Percentiles rank a stretch among this genome's conserved stretches.
Conservation (phyloP, 2,888 invertebrate species). For the Acheta domesticus region DNA sequence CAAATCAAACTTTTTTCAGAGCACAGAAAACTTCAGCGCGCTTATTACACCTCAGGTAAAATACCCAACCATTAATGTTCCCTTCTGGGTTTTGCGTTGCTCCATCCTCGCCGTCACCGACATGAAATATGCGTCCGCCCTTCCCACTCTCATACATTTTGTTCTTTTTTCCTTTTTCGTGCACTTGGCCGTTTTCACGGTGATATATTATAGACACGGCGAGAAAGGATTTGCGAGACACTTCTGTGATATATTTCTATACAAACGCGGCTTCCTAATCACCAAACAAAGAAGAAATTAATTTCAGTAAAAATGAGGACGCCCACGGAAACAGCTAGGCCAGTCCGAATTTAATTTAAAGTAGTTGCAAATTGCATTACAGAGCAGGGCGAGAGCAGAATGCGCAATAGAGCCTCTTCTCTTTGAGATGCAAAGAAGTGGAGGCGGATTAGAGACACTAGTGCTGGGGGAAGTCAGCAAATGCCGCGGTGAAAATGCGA, state of each 20-base stretch:
- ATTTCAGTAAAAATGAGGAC: background rate
- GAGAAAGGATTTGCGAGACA: background rate
- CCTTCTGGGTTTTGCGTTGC: background rate
- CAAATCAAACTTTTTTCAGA: too few relatives aligned
- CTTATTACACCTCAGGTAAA: background rate
- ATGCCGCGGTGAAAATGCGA: constrained; percentile 1
- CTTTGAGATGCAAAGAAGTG: constrained; percentile 10
- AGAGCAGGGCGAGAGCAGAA: background rate
- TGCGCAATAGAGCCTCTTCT: background rate
- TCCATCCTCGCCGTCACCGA: background rate
- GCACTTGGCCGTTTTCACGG: background rate
- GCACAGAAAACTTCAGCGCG: background rate
- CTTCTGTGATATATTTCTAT: background rate
- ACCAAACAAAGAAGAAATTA: constrained; percentile 7
- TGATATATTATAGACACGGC: background rate
- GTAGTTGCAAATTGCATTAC: background rate
- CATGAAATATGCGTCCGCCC: background rate
- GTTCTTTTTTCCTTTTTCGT: background rate
- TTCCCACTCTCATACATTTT: background rate
- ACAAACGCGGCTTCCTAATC: background rate
- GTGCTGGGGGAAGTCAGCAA: background rate
- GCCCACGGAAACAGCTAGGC: background rate
- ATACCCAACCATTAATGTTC: background rate
- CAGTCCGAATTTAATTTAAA: constrained; percentile 7
- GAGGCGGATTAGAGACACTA: too few relatives aligned